Evolutionary conservation across 2,113 vertebrate species (phyloP).

Genomic region (Halcyon malimbica): DNA sequence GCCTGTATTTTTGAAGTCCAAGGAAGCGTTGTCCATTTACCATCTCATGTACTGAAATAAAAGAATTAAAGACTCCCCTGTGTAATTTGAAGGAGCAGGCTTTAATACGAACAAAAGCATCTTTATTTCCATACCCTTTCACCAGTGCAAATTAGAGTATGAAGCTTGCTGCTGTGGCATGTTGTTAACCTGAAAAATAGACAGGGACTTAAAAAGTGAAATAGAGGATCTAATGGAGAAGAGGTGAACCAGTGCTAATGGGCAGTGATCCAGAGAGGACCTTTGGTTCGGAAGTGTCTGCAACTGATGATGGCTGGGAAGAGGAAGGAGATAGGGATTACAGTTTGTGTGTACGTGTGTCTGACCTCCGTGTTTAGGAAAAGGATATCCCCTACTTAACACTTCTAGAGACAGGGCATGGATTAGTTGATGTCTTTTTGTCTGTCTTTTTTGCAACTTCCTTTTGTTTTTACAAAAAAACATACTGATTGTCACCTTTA

Average conservation of each 20-base stretch:
- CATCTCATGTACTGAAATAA: neutral
- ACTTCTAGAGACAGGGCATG: neutral
- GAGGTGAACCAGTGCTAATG: neutral
- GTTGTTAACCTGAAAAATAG: neutral
- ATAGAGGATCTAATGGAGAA: neutral
- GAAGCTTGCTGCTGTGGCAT: neutral
- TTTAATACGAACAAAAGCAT: neutral
- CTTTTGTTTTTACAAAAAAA: neutral
- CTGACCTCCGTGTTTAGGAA: neutral
- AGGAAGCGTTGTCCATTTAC: neutral
- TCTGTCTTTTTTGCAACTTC: neutral
- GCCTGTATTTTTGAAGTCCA: neutral
- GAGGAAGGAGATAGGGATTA: neutral
- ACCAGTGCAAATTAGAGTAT: neutral
- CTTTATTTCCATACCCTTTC: neutral
- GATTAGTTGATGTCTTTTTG: neutral
- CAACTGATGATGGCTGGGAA: neutral
- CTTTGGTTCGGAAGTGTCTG: neutral
- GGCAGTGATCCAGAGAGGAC: neutral
- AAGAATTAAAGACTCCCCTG: neutral
- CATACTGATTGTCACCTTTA: neutral
- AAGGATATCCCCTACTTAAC: neutral
- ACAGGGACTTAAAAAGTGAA: neutral
- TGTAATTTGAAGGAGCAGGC: neutral
- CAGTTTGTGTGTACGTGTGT: neutral